A percentile compares a stretch with the other conserved stretches of the same genome.
Evolutionary conservation across 2,888 invertebrate species (phyloP).

Genomic region (Sphecodes monilicornis): DNA sequence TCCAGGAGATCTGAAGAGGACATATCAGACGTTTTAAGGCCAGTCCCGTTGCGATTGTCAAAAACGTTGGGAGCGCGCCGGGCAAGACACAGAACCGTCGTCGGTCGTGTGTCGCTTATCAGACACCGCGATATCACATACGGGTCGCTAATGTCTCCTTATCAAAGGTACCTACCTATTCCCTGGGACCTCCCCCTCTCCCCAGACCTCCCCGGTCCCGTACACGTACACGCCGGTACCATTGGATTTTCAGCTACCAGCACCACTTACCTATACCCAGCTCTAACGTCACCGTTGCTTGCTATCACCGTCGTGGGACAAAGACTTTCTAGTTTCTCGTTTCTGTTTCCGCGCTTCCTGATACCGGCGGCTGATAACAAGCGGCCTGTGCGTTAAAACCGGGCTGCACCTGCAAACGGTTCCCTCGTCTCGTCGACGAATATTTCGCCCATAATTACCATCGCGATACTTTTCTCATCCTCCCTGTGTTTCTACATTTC

Average conservation of each 20-base stretch:
- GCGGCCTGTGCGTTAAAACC: slow-evolving; percentile 60
- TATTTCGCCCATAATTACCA: slow-evolving; percentile 45
- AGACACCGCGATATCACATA: slow-evolving; percentile 79
- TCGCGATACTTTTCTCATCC: slow-evolving; percentile 29
- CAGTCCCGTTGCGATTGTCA: slow-evolving; percentile 62
- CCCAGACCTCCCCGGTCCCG: slow-evolving; percentile 45
- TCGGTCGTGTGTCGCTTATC: slow-evolving; percentile 76
- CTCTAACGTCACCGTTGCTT: slow-evolving; percentile 60
- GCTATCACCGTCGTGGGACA: slow-evolving; percentile 74
- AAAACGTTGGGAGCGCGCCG: slow-evolving; percentile 61
- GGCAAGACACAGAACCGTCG: slow-evolving; percentile 63
- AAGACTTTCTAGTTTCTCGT: slow-evolving; percentile 77
- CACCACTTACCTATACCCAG: slow-evolving; percentile 71
- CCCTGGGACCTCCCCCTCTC: slow-evolving; percentile 61
- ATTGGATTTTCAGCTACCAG: slow-evolving; percentile 76
- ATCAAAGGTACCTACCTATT: slow-evolving; percentile 79
- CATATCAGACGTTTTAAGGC: slow-evolving; percentile 3
- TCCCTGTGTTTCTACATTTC: neutral
- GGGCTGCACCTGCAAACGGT: slow-evolving; percentile 57
- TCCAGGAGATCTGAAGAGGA: neutral
- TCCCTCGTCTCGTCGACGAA: slow-evolving; percentile 21
- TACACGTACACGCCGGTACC: slow-evolving; percentile 72
- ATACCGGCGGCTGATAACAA: slow-evolving; percentile 65
- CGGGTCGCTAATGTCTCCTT: slow-evolving; percentile 84
- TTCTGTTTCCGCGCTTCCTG: slow-evolving; percentile 72